Percentiles rank a stretch among this genome's conserved stretches.
Evolutionary conservation across 1,140 invertebrate species (phyloP).

Genomic region (Drosophila burlai): DNA sequence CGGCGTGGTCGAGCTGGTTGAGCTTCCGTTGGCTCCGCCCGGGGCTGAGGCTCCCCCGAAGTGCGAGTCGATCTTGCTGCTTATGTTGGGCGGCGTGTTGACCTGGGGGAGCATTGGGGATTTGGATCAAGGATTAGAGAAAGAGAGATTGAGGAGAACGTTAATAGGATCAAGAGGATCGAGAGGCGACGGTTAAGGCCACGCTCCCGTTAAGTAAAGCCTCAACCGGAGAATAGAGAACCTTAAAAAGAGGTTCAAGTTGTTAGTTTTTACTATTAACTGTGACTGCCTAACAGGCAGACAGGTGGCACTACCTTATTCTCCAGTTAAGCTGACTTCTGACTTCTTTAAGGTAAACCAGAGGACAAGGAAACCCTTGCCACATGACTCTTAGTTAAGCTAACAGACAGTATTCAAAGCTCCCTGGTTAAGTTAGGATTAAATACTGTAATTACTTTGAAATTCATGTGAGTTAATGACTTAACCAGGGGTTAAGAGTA

Average conservation of each 20-base stretch:
- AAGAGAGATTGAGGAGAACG: conserved; percentile 1
- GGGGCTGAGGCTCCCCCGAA: conserved; percentile 34
- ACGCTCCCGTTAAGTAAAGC: background rate
- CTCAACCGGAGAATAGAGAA: conserved; percentile 7
- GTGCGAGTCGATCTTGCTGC: conserved; percentile 65
- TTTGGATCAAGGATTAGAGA: background rate
- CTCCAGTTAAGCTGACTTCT: background rate
- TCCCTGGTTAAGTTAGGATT: too few relatives aligned
- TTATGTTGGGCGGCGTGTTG: conserved; percentile 67
- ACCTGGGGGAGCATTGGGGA: conserved; percentile 21
- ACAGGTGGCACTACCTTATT: background rate
- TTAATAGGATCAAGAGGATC: conserved; percentile 2
- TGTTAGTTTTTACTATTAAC: background rate
- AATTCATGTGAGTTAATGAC: too few relatives aligned
- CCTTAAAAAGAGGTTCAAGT: background rate
- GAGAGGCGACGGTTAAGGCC: background rate
- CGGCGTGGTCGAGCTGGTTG: background rate
- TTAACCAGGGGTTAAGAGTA: too few relatives aligned
- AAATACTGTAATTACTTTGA: too few relatives aligned
- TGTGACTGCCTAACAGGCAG: background rate
- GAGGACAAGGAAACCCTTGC: background rate
- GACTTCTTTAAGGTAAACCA: background rate
- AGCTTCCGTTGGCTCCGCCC: conserved; percentile 1
- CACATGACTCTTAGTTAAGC: background rate
- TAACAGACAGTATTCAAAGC: too few relatives aligned